Conservation (phyloP, 1,140 invertebrate species). For the Conus ventricosus region DNA sequence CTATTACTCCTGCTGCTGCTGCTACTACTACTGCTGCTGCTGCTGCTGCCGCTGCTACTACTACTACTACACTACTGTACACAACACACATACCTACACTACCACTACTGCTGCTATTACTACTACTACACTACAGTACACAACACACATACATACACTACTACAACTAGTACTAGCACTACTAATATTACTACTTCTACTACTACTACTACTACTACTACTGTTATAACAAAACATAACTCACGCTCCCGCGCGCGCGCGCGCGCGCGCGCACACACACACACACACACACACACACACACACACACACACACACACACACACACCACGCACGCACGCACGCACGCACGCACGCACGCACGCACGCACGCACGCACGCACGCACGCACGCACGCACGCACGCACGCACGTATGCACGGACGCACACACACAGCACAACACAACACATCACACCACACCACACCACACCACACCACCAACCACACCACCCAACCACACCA, state of each 20-base stretch:
- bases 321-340: conserved; percentile 6
- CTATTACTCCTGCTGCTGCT: too few species aligned
- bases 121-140: not conserved
- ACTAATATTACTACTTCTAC: too few species aligned
- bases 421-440: not conserved
- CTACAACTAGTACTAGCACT: too few species aligned
- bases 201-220: too few species aligned
- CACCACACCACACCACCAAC: too few species aligned
- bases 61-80: not conserved
- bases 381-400: not conserved
- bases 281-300: conserved; percentile 1
- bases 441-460: too few species aligned
- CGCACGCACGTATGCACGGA: not conserved
- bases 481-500: too few species aligned
- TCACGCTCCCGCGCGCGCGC: too few species aligned
- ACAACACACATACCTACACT: not conserved
- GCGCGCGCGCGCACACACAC: conserved; percentile 1
- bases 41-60: not conserved
- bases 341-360: not conserved
- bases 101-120: not conserved
- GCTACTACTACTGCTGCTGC: too few species aligned
- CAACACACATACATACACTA: not conserved
- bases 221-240: not conserved
- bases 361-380: not conserved
- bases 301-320: not conserved